Percentiles rank a stretch among this genome's conserved stretches.
Conservation (phyloP, 2,113 vertebrate species). For the Zeus faber region DNA sequence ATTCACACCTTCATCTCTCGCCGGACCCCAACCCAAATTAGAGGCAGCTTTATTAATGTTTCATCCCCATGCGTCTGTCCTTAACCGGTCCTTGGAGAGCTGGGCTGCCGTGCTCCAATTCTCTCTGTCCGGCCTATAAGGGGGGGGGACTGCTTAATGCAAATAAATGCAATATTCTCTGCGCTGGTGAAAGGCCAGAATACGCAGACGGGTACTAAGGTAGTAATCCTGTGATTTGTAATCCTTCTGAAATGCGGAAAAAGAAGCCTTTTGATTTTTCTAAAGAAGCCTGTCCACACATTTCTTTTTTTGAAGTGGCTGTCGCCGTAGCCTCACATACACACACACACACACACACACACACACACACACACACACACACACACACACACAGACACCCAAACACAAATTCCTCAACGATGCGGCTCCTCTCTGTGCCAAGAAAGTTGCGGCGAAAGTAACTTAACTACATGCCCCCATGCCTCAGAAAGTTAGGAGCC, state of each 20-base stretch:
- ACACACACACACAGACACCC: slow-evolving; percentile 4
- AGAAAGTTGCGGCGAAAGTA: background rate
- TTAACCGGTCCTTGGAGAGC: slow-evolving; percentile 25
- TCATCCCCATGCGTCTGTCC: slow-evolving; percentile 12
- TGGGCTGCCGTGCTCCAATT: background rate
- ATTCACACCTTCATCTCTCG: slow-evolving; percentile 29
- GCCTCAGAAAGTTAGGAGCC: background rate
- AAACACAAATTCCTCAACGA: background rate
- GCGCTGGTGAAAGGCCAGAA: background rate
- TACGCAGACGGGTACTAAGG: background rate
- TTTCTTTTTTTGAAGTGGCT: background rate
- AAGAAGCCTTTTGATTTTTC: background rate
- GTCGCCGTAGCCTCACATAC: background rate
- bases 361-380: background rate
- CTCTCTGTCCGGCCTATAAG: background rate
- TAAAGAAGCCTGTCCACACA: background rate
- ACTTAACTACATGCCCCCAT: too few species aligned
- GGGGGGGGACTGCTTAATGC: background rate
- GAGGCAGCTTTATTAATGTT: slow-evolving; percentile 19
- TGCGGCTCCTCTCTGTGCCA: background rate
- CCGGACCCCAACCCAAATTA: slow-evolving; percentile 25
- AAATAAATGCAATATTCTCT: slow-evolving; percentile 1
- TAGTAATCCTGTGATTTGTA: background rate
- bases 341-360: background rate
- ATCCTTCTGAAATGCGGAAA: background rate